These are phyloP conservation scores for Dicyrtomina minuta DNA, from an alignment of 2,888 invertebrate species.

Conservation along the genomic window DNA sequence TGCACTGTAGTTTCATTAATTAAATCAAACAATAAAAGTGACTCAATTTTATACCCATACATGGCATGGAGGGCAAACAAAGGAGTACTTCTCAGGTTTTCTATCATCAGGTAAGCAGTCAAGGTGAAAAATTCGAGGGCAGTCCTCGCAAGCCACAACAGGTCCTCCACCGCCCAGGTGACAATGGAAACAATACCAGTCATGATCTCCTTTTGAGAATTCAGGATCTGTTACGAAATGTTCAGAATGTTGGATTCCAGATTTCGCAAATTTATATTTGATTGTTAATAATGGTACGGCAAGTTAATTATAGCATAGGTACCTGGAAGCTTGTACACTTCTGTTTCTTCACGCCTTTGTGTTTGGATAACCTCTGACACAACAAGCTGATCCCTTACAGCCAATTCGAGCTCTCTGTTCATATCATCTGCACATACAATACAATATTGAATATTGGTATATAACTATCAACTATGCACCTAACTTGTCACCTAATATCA, in stretches of 20 bases:
- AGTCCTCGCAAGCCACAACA: slow-evolving; percentile 63
- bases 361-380: slow-evolving; percentile 41
- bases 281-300: too few relatives aligned
- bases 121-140: slow-evolving; percentile 71
- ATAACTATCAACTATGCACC: too few relatives aligned
- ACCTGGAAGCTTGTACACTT: slow-evolving; percentile 50
- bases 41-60: slow-evolving; percentile 53
- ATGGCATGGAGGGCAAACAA: slow-evolving; percentile 58
- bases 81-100: slow-evolving; percentile 58
- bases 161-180: slow-evolving; percentile 71
- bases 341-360: slow-evolving; percentile 44
- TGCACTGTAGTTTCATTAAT: too few relatives aligned
- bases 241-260: not conserved
- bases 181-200: slow-evolving; percentile 80
- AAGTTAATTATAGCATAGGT: not conserved
- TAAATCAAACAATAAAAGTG: not conserved
- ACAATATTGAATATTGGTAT: slow-evolving; percentile 16
- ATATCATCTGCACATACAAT: slow-evolving; percentile 43
- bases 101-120: slow-evolving; percentile 62
- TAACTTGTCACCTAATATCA: too few relatives aligned
- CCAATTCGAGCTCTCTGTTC: slow-evolving; percentile 46
- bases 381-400: slow-evolving; percentile 48
- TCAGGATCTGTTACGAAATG: slow-evolving; percentile 34
- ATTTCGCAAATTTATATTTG: too few relatives aligned
- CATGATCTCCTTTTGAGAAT: slow-evolving; percentile 62